These are phyloP conservation scores for Taxidea taxus DNA, from an alignment of 2,113 vertebrate genomes.

Conservation along the genomic window DNA sequence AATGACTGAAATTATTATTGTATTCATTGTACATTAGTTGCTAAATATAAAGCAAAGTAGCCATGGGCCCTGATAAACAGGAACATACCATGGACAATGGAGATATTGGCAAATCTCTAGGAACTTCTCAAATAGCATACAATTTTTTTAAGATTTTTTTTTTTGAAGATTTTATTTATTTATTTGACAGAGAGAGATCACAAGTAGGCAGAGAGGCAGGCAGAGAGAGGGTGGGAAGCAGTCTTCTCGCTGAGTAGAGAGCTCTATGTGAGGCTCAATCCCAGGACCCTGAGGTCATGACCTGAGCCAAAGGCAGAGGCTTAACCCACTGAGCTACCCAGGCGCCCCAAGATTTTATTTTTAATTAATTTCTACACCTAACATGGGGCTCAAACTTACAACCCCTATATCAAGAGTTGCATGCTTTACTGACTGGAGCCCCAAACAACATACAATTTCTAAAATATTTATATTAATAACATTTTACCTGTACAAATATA, in stretches of 20 bases:
- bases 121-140: not conserved
- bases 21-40: not conserved
- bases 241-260: no score
- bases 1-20: not conserved
- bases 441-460: not conserved
- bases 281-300: no score
- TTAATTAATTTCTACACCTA: not conserved
- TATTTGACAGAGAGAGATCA: no score
- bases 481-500: not conserved
- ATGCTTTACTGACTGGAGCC: not conserved
- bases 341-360: not conserved
- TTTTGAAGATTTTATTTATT: no score
- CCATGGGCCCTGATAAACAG: not conserved
- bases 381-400: not conserved
- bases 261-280: no score
- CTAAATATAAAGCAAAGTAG: not conserved
- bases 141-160: not conserved
- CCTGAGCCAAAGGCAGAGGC: no score
- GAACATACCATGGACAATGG: not conserved
- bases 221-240: no score
- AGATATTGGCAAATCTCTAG: not conserved
- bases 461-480: not conserved
- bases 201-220: no score
- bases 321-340: no score
- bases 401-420: no score